Percentiles rank a stretch among this genome's conserved stretches.
phyloP scores from a whole-genome alignment of 2,888 invertebrate species.

The Nematopogon swammerdamellus region DNA sequence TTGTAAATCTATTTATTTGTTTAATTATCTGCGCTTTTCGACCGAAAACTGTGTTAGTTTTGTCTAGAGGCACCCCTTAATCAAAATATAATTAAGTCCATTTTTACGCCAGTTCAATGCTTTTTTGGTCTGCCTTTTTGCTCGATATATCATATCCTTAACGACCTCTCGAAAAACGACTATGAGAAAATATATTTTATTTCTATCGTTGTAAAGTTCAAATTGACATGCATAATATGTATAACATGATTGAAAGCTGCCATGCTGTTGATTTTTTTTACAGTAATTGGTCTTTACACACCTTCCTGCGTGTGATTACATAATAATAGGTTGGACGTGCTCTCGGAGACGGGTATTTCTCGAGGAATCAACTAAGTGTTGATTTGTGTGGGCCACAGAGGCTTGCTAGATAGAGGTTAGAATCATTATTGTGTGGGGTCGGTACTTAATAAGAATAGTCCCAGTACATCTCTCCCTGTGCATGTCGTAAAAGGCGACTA shows the following conservation, averaged over 20 bases:
- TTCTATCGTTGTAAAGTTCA: neutral
- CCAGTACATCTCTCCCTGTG: no score
- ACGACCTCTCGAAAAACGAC: neutral
- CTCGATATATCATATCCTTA: neutral
- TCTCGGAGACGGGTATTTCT: no score
- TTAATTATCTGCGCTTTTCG: neutral
- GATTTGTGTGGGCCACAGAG: no score
- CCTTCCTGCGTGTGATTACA: neutral
- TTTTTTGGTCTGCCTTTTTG: neutral
- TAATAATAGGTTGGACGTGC: neutral
- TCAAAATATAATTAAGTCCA: conserved; percentile 48
- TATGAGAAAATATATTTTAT: neutral
- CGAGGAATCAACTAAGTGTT: no score
- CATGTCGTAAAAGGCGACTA: no score
- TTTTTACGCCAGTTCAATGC: conserved; percentile 45
- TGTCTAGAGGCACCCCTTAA: conserved; percentile 42
- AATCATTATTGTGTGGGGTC: no score
- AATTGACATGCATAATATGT: neutral
- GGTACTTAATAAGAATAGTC: no score
- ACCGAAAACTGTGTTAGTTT: conserved; percentile 29
- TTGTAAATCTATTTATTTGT: neutral
- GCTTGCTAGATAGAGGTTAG: no score
- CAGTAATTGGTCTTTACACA: neutral
- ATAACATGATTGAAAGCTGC: neutral
- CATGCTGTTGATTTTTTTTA: neutral